Base-by-base conservation (phyloP, 2,797 vertebrate genomes). In the Ctenopoma kingsleyae region DNA sequence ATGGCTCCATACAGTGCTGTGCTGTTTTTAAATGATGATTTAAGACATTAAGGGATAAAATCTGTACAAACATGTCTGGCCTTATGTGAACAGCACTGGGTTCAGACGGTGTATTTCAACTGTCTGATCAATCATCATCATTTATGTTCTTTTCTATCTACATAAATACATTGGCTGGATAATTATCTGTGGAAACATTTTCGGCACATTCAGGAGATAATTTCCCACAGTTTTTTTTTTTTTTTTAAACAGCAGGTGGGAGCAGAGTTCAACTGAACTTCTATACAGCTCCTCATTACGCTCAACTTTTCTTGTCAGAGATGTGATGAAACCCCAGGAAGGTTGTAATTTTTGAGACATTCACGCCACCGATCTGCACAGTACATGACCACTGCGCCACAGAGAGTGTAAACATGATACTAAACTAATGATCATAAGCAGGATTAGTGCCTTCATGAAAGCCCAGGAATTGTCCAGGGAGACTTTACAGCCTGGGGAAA, bases 231-330 rank as follows among this genome's bases (percentile, higher is more conserved):
- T 76, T 83, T 59, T n/a, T n/a, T n/a, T n/a, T 73, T 40, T 13
- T 30, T 30, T 49, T 32, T 32, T 32, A 73, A 71, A 85, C 91
- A 90, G 87, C 78, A 91, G 90, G 87, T 82, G 89, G 89, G 79
- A 85, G 83, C 89, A 90, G 78, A 87, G 74, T 70, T 89, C 82
- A 90, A 51, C 52, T 66, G 27, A 63, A 65, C 10, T 53, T 16
- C 0, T 10, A 17, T 3, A 4, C 15, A 35, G 32, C 20, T 46
- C 49, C 3, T 51, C 8, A 2, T 58, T 3, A 36, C 30, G 30
- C 30, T 44, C 6, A 11, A 35, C 8, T 32, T 54, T 52, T 65
- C 43, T 38, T 27, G 10, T 41, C 30, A 54, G 23, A 46, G 5
- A 23, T 57, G 56, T 56, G 44, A 50, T 12, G 8, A 53, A 58